Conservation (phyloP, 2,113 vertebrate species). For the Thermophis baileyi region DNA sequence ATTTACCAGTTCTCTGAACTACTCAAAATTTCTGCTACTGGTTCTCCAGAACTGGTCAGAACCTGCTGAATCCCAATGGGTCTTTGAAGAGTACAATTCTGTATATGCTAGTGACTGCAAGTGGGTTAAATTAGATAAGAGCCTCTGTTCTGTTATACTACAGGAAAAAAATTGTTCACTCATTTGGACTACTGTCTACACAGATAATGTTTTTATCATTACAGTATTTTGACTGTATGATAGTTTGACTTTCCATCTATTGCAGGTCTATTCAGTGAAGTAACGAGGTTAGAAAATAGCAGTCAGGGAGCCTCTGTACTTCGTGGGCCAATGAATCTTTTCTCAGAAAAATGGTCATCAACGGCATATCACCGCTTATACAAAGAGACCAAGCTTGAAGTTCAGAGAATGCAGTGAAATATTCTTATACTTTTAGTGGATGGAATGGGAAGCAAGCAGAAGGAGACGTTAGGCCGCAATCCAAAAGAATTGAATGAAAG, state of each 20-base stretch:
- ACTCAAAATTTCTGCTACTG: too few relatives aligned
- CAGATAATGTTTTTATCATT: neutral
- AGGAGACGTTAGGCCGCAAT: neutral
- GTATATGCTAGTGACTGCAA: neutral
- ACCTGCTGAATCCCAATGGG: too few relatives aligned
- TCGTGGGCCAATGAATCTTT: neutral
- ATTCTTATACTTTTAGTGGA: slow-evolving; percentile 7
- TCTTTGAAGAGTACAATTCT: neutral
- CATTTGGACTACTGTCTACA: neutral
- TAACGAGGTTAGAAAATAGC: neutral
- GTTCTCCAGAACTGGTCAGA: too few relatives aligned
- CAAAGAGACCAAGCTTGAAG: neutral
- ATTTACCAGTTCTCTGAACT: too few relatives aligned
- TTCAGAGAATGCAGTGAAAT: neutral
- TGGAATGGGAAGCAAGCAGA: neutral
- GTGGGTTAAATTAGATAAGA: neutral
- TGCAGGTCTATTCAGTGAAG: neutral
- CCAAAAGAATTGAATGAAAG: slow-evolving; percentile 18
- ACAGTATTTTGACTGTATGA: neutral
- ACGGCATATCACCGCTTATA: slow-evolving; percentile 23
- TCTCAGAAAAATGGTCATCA: slow-evolving; percentile 29
- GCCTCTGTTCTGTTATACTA: neutral
- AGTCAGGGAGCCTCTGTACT: neutral
- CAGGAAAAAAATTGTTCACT: too few relatives aligned
- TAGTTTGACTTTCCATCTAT: neutral